Percentiles rank a stretch among this genome's conserved stretches.
Evolutionary conservation across 2,888 invertebrate species (phyloP).

Genomic region (Lucinisca nassula): DNA sequence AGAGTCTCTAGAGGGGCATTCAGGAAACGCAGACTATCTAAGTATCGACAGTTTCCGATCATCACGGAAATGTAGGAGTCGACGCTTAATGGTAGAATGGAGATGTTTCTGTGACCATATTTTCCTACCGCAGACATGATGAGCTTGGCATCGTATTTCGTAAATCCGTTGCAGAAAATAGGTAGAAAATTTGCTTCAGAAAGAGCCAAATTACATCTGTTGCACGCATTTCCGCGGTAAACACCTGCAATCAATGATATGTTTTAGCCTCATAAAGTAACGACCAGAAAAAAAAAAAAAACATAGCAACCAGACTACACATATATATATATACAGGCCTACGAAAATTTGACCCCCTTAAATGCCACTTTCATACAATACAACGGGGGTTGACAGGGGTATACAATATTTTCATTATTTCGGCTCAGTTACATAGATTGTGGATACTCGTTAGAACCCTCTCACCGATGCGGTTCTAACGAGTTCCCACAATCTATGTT

Average conservation of each 20-base stretch:
- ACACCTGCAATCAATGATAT: background rate
- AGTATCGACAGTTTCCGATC: constrained; percentile 1
- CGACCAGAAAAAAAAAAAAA: background rate
- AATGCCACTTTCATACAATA: background rate
- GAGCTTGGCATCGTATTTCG: constrained; percentile 2
- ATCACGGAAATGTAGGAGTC: constrained; percentile 13
- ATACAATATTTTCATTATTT: no score
- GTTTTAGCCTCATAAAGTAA: no score
- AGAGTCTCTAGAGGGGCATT: background rate
- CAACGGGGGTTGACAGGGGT: background rate
- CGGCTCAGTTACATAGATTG: no score
- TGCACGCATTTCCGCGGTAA: background rate
- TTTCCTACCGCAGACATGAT: constrained; percentile 2
- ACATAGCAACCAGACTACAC: background rate
- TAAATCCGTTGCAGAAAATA: background rate
- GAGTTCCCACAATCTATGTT: no score
- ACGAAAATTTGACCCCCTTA: no score
- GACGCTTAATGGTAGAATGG: background rate
- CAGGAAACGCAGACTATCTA: constrained; percentile 9
- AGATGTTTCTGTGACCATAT: background rate
- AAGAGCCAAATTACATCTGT: constrained; percentile 6
- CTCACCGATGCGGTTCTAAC: no score
- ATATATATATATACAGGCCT: background rate
- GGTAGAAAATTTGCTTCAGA: background rate
- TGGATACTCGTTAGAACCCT: no score